phyloP scores from a whole-genome alignment of 2,888 invertebrate species.

The Julus scanicus region DNA sequence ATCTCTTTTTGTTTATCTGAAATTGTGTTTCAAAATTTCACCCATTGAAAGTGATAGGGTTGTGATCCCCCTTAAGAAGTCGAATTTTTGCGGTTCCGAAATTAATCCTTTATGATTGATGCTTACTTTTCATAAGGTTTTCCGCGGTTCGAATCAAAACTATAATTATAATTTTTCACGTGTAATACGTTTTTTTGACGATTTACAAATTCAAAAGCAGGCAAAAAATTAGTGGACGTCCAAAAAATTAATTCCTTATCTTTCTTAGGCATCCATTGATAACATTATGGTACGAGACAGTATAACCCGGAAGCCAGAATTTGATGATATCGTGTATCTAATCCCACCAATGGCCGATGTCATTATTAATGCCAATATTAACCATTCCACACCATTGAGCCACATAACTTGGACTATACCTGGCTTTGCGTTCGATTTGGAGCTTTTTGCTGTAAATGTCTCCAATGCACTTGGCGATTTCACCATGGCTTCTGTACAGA shows the following conservation, averaged over 20 bases:
- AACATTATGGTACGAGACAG: not conserved
- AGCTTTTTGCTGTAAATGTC: not conserved
- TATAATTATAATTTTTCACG: too few relatives aligned
- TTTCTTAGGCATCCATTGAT: conserved; percentile 49
- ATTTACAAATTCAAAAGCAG: not conserved
- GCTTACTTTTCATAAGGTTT: too few relatives aligned
- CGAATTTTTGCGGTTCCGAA: too few relatives aligned
- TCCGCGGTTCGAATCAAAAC: too few relatives aligned
- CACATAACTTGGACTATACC: conserved; percentile 9
- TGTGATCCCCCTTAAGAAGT: too few relatives aligned
- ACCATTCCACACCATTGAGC: not conserved
- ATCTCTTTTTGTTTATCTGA: too few relatives aligned
- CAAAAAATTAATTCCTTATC: not conserved
- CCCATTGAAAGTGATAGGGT: too few relatives aligned
- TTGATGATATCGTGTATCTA: conserved; percentile 41
- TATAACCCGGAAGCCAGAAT: not conserved
- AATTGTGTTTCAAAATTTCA: too few relatives aligned
- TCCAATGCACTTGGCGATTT: not conserved
- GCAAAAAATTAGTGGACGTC: not conserved
- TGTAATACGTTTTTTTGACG: too few relatives aligned
- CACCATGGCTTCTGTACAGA: not conserved
- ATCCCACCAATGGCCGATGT: conserved; percentile 43
- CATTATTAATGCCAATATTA: conserved; percentile 32
- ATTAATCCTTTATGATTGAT: too few relatives aligned
- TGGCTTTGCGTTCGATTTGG: conserved; percentile 5